Base-by-base conservation (phyloP, 2,888 invertebrate species). In the Hololepta plana region DNA sequence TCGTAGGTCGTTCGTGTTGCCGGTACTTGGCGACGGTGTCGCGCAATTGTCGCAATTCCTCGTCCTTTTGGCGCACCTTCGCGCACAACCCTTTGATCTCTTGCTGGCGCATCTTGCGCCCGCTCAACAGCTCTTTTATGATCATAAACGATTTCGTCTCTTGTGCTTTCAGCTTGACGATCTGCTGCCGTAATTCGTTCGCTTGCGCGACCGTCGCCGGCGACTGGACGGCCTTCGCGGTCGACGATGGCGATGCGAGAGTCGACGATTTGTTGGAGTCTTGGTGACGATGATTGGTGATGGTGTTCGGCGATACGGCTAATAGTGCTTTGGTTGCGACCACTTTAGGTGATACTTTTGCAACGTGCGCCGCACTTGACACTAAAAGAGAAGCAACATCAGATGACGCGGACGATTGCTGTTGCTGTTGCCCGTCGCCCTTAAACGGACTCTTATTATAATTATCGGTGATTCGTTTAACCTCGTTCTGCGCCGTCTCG, bases 131-230 rank as follows among this genome's bases (percentile, higher is more conserved):
- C 19, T 39, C 44, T 34, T 56, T 49, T 25, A 58, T 50, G 17
- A 55, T 50, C 29, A 50, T 45, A 34, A 51, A 55, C 4, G 55
- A 53, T 35, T 55, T 57, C 21, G 47, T 34, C 31, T 54, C 49
- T 27, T 57, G 52, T 22, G 46, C 44, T 36, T 53, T 51, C 12
- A 54, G 35, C 32, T 50, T 50, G 12, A 41, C 34, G 13, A 49
- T 42, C 34, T 46, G 47, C 22, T 43, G 35, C 23, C 39, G 36
- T 20, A 39, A 40, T 8, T 27, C 31, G 4, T 16, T 29, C 23
- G 45, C 36, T 15, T 46, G 43, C 12, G 4, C 5, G 11, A 15
- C 15, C 19, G 8, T 29, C 20, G 10, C 10, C 20, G 4, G 10
- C 6, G 7, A 9, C 15, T 10, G 7, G n/a, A n/a, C 16, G 14